phyloP scores from a whole-genome alignment of 2,113 vertebrate species.

The Pungitius pungitius region DNA sequence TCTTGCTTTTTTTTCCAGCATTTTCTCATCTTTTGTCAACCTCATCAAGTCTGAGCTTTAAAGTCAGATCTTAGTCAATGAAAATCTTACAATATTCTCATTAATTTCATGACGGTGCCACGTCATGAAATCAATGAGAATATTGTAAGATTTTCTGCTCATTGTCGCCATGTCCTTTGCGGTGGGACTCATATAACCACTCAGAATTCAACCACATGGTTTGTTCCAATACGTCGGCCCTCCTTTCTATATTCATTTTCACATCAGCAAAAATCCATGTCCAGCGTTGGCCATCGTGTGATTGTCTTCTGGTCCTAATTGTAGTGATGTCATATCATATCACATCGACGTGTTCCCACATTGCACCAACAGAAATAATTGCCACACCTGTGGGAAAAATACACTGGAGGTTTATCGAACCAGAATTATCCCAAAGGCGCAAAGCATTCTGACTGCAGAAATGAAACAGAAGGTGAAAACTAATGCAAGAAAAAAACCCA shows the following conservation, averaged over 20 bases:
- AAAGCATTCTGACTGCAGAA: not conserved
- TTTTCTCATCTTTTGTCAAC: not conserved
- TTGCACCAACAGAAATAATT: not conserved
- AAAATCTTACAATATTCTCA: not conserved
- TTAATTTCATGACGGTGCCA: too few species aligned
- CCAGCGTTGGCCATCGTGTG: not conserved
- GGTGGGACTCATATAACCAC: not conserved
- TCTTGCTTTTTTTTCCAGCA: not conserved
- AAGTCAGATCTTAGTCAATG: not conserved
- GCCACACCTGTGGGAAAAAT: not conserved
- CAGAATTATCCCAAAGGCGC: not conserved
- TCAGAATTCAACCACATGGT: not conserved
- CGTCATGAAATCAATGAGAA: too few species aligned
- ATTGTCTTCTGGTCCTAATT: not conserved
- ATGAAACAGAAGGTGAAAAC: not conserved
- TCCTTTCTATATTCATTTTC: not conserved
- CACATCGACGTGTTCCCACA: not conserved
- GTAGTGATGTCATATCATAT: not conserved
- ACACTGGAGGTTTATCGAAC: not conserved
- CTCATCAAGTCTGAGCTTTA: too few species aligned
- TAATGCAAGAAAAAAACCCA: too few species aligned
- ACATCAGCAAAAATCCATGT: not conserved
- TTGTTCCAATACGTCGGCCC: not conserved
- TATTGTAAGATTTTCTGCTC: too few species aligned
- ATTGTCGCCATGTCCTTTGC: not conserved